Percentiles rank a stretch among this genome's conserved stretches.
These are phyloP conservation scores for Zaprionus africanus DNA, from an alignment of 1,140 invertebrate genomes.

Conservation along the genomic window DNA sequence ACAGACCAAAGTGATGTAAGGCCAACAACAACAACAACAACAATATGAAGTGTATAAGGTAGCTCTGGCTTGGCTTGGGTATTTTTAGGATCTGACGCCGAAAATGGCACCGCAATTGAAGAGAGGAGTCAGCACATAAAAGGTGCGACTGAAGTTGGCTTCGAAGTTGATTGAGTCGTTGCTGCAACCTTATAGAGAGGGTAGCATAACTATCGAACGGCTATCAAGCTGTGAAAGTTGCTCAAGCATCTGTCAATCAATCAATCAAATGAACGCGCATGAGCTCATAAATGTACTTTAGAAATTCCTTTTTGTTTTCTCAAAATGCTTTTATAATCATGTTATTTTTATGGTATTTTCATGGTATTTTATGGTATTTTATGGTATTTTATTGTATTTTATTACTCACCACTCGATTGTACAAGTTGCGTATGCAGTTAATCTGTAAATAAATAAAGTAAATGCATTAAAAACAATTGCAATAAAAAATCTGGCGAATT, in stretches of 20 bases:
- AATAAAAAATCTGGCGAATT: conserved; percentile 5
- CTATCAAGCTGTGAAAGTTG: conserved; percentile 31
- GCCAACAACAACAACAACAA: conserved; percentile 16
- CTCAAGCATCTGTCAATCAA: not conserved
- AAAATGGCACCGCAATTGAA: conserved; percentile 35
- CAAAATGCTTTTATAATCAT: not conserved
- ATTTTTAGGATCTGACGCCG: conserved; percentile 1
- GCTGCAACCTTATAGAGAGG: conserved; percentile 1
- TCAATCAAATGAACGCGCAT: conserved; percentile 8
- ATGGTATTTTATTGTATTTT: not conserved
- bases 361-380: not conserved
- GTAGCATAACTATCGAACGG: not conserved
- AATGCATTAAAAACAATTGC: conserved; percentile 29
- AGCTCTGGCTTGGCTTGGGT: not conserved
- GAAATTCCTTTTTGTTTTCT: not conserved
- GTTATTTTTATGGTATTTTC: conserved; percentile 4
- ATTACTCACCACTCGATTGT: conserved; percentile 52
- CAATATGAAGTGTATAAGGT: not conserved
- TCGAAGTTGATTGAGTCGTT: conserved; percentile 39
- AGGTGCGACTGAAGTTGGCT: conserved; percentile 44
- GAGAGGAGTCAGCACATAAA: conserved; percentile 27
- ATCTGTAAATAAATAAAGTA: conserved; percentile 45
- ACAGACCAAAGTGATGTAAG: conserved; percentile 51
- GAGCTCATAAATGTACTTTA: not conserved
- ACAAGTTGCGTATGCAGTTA: conserved; percentile 48